Evolutionary conservation across 2,888 invertebrate genomes (phyloP).

Genomic region (Calameuta idolon): DNA sequence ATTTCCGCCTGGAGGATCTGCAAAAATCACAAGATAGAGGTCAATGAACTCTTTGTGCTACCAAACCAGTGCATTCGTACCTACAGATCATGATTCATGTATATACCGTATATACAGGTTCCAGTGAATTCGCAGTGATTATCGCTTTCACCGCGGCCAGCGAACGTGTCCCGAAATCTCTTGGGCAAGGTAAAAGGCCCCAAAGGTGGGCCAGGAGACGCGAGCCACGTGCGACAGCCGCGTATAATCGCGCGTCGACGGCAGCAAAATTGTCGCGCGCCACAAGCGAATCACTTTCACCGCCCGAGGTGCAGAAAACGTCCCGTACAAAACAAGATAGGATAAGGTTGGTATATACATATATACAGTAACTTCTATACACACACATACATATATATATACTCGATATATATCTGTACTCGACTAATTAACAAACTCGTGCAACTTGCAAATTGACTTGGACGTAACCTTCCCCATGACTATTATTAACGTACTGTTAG

Average conservation of each 20-base stretch:
- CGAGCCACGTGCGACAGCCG: conserved; percentile 37
- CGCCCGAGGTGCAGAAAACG: background rate
- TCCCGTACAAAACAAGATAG: background rate
- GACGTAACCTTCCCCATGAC: background rate
- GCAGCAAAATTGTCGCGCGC: conserved; percentile 38
- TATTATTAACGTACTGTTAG: background rate
- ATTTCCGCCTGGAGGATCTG: background rate
- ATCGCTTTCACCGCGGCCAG: conserved; percentile 33
- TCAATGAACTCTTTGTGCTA: background rate
- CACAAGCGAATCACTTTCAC: conserved; percentile 1
- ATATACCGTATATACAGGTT: conserved; percentile 2
- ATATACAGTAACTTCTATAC: background rate
- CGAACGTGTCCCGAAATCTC: background rate
- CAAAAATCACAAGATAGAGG: background rate
- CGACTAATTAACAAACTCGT: background rate
- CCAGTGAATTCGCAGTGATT: conserved; percentile 28
- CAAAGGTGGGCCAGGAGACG: conserved; percentile 4
- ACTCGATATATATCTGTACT: background rate
- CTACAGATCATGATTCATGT: background rate
- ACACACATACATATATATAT: too few relatives aligned
- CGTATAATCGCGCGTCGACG: conserved; percentile 41
- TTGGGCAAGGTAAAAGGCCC: background rate
- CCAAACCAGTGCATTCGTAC: background rate
- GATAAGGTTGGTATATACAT: background rate
- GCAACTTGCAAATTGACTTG: background rate